Evolutionary conservation across 2,113 vertebrate species (phyloP), one percentile per base, ranked within the genome.

Genomic region (Bolborhynchus lineola): DNA sequence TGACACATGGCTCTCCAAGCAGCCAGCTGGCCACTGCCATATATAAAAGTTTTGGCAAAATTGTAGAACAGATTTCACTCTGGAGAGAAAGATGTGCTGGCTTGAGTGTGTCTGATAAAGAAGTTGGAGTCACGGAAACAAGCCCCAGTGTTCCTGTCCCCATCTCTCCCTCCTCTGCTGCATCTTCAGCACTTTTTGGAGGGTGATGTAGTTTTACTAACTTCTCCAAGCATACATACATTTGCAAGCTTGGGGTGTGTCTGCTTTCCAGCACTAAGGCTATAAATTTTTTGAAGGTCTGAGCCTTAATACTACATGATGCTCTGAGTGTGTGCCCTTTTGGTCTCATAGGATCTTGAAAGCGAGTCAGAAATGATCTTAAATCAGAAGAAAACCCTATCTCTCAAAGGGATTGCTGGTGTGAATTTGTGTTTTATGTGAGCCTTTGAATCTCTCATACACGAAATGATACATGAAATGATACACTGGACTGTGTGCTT

Each of bases 11-110:
- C 94, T 97, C 92, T 87, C 94, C 93, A 93, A 88, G 97, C 95
- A 96, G 93, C 94, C 97, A 96, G 95, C 97, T 97, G 96, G 96
- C 96, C 95, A 96, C 91, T 97, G 94, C 94, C 94, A 84, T 96
- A 95, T 94, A 97, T 93, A 93, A 95, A 95, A 92, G 92, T 88
- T 95, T 59, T 97, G 97, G 96, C 96, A 95, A 95, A 92, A 94
- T 31, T 24, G 11, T 93, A 77, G 79, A 95, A 95, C 95, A 96
- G 92, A 95, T 97, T 97, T 97, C 14, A 11, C 70, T 95, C 1
- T 46, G 91, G 95, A 97, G 88, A 92, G 92, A 93, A 94, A 64
- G 92, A 92, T 86, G 41, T 6, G 10, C 89, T 96, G 95, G 91
- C 86, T 95, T 80, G 82, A 88, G 72, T 44, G 16, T 31, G 46